These are phyloP conservation scores for Cheirogaleus major DNA, from an alignment of 2,797 vertebrate genomes.

Conservation along the genomic window DNA sequence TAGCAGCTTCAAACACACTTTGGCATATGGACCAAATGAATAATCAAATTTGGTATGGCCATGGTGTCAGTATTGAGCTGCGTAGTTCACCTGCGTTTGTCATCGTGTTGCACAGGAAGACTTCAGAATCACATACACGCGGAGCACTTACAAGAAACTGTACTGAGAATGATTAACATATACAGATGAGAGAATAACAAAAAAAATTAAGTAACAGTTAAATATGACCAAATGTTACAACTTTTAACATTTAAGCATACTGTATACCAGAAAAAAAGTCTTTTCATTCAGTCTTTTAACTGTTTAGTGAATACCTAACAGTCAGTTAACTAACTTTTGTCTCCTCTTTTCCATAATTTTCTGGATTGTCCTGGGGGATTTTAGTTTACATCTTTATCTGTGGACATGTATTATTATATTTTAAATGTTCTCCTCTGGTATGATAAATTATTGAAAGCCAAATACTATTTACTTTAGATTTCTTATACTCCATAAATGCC, in stretches of 20 bases:
- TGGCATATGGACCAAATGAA: not conserved
- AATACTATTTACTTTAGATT: conserved; percentile 26
- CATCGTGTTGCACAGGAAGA: not conserved
- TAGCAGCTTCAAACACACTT: not conserved
- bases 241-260: not conserved
- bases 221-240: not conserved
- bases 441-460: conserved; percentile 18
- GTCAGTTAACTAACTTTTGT: not conserved
- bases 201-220: not conserved
- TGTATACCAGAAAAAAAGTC: not conserved
- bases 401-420: not conserved
- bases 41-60: not conserved
- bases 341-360: not conserved
- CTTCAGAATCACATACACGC: not conserved
- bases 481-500: not conserved
- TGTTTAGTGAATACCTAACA: not conserved
- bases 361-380: not conserved
- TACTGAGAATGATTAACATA: not conserved
- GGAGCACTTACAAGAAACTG: not conserved
- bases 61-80: not conserved
- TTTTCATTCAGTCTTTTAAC: not conserved
- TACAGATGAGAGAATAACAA: not conserved
- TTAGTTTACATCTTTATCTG: not conserved
- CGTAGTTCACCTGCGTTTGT: not conserved
- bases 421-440: not conserved